These are phyloP conservation scores for Parazoanthus swiftii DNA, from an alignment of 92 coral and sea anemone genomes.

Conservation along the genomic window DNA sequence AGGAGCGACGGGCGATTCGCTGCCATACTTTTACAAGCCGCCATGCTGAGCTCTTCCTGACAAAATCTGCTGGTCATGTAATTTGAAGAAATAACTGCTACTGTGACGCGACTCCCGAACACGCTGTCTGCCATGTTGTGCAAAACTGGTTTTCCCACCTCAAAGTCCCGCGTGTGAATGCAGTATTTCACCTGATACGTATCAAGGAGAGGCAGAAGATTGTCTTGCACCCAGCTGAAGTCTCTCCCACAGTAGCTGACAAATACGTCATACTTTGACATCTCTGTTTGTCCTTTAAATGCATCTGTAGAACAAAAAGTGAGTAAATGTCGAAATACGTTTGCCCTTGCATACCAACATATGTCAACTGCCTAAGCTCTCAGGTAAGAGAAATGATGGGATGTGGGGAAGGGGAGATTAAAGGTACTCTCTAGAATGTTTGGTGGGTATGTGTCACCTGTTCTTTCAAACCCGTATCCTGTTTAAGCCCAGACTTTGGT, in stretches of 20 bases:
- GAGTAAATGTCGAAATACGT: not conserved
- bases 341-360: too few relatives aligned
- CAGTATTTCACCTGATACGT: slow-evolving; percentile 15
- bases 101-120: slow-evolving; percentile 26
- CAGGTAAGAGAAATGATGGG: too few relatives aligned
- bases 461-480: too few relatives aligned
- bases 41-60: slow-evolving; percentile 57
- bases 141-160: slow-evolving; percentile 20
- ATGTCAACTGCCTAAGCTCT: too few relatives aligned
- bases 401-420: too few relatives aligned
- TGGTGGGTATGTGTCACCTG: too few relatives aligned
- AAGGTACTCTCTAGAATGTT: too few relatives aligned
- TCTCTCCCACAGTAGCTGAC: slow-evolving; percentile 33
- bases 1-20: slow-evolving; percentile 39
- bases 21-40: slow-evolving; percentile 40
- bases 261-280: slow-evolving; percentile 28
- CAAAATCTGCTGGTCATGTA: slow-evolving; percentile 57
- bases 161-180: slow-evolving; percentile 37
- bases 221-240: slow-evolving; percentile 35
- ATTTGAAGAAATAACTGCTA: slow-evolving; percentile 52
- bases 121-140: slow-evolving; percentile 41
- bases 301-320: not conserved
- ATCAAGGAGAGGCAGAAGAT: slow-evolving; percentile 31
- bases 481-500: too few relatives aligned
- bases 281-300: not conserved